Evolutionary conservation across 1,140 invertebrate species (phyloP).

Genomic region (Pseudomyrmex cubaensis): DNA sequence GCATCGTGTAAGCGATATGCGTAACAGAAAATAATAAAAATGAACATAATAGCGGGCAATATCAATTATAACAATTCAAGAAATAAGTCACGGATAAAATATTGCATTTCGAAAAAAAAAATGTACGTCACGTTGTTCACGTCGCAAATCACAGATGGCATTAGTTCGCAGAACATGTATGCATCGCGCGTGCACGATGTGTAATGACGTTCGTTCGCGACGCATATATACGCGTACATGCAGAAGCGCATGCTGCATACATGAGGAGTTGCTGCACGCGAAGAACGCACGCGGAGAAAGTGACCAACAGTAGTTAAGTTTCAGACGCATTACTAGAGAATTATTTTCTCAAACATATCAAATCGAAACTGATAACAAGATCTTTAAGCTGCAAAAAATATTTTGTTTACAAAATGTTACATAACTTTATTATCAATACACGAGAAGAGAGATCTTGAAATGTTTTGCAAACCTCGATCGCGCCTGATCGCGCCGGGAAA

Average conservation of each 20-base stretch:
- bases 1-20: too few relatives aligned
- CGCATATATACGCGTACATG: not conserved
- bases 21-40: too few relatives aligned
- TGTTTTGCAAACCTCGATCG: not conserved
- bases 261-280: not conserved
- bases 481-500: not conserved
- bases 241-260: constrained; percentile 22
- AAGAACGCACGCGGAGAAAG: not conserved
- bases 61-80: too few relatives aligned
- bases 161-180: constrained; percentile 75
- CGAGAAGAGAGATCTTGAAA: not conserved
- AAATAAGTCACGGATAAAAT: too few relatives aligned
- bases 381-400: not conserved
- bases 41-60: not conserved
- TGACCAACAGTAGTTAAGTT: constrained; percentile 55
- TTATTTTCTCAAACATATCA: not conserved
- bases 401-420: not conserved
- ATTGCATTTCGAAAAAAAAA: not conserved
- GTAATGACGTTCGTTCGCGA: not conserved
- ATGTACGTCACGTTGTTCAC: constrained; percentile 70
- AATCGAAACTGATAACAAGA: not conserved
- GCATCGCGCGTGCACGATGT: not conserved
- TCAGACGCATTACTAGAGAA: not conserved
- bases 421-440: not conserved
- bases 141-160: constrained; percentile 78